Percentiles rank a stretch among this genome's conserved stretches.
Conservation (phyloP, 2,797 vertebrate species). For the Cryptoprocta ferox region DNA sequence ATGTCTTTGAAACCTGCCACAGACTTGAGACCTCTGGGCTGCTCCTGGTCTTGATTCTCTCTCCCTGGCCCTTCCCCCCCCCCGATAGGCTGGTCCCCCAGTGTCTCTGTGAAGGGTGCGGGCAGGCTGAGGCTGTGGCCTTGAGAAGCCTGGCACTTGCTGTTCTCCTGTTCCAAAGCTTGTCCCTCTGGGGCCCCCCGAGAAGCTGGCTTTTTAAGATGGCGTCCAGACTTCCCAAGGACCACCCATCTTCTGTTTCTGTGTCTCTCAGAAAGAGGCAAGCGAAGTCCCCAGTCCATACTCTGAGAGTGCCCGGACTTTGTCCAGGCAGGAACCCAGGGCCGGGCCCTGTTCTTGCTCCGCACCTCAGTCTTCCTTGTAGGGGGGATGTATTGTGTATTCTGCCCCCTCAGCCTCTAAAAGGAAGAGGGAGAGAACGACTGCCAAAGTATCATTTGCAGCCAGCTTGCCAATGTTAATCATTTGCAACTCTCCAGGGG, state of each 20-base stretch:
- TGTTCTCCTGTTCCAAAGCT: neutral
- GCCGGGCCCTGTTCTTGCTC: neutral
- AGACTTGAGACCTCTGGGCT: neutral
- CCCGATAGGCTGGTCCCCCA: neutral
- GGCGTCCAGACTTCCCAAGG: neutral
- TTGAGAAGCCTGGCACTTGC: neutral
- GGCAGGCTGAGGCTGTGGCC: neutral
- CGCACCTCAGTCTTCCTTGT: neutral
- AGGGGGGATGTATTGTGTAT: neutral
- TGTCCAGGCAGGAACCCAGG: neutral
- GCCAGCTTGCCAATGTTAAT: constrained; percentile 1
- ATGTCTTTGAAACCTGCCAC: neutral
- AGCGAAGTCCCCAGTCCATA: neutral
- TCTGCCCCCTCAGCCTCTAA: neutral
- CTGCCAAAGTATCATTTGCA: neutral
- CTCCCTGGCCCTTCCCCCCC: neutral
- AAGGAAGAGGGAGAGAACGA: neutral
- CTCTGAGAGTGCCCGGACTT: neutral
- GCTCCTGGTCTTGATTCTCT: neutral
- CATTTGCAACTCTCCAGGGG: neutral
- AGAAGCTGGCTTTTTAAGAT: neutral
- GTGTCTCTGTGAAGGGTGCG: neutral
- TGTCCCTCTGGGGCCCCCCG: neutral
- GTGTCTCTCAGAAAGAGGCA: neutral
- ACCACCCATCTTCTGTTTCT: neutral